phyloP scores from a whole-genome alignment of 2,888 invertebrate species.

The Dastarcus helophoroides region DNA sequence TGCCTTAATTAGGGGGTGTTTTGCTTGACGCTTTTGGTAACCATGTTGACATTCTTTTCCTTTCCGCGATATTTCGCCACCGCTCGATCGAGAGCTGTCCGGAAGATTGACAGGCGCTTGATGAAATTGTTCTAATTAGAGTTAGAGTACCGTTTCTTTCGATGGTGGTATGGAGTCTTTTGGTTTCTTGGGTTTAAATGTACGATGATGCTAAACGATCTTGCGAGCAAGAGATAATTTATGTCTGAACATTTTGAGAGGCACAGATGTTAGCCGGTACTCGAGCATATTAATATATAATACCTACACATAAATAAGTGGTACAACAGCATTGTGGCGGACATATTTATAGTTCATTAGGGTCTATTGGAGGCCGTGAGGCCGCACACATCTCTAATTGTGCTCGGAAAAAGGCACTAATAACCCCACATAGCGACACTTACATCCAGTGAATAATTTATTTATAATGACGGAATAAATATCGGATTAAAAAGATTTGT shows the following conservation, averaged over 20 bases:
- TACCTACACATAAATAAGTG: slow-evolving; percentile 36
- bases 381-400: slow-evolving; percentile 38
- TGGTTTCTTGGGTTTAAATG: too few species aligned
- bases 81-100: too few species aligned
- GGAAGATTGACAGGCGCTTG: too few species aligned
- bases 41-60: slow-evolving; percentile 25
- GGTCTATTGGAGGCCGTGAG: slow-evolving; percentile 34
- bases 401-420: slow-evolving; percentile 36
- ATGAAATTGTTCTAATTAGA: too few species aligned
- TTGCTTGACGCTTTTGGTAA: slow-evolving; percentile 30
- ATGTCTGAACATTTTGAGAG: slow-evolving; percentile 12
- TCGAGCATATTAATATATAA: slow-evolving; percentile 34
- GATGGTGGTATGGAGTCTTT: too few species aligned
- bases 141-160: too few species aligned
- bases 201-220: too few species aligned
- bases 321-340: slow-evolving; percentile 35
- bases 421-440: slow-evolving; percentile 34
- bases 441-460: slow-evolving; percentile 35
- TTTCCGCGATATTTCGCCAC: too few species aligned
- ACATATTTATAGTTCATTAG: slow-evolving; percentile 40
- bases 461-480: slow-evolving; percentile 39
- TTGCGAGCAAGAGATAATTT: background rate
- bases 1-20: slow-evolving; percentile 36
- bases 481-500: slow-evolving; percentile 39
- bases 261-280: slow-evolving; percentile 8